A percentile compares a stretch with the other conserved stretches of the same genome.
These are phyloP conservation scores for Ophion ventricosus DNA, from an alignment of 2,888 invertebrate species.

Conservation along the genomic window DNA sequence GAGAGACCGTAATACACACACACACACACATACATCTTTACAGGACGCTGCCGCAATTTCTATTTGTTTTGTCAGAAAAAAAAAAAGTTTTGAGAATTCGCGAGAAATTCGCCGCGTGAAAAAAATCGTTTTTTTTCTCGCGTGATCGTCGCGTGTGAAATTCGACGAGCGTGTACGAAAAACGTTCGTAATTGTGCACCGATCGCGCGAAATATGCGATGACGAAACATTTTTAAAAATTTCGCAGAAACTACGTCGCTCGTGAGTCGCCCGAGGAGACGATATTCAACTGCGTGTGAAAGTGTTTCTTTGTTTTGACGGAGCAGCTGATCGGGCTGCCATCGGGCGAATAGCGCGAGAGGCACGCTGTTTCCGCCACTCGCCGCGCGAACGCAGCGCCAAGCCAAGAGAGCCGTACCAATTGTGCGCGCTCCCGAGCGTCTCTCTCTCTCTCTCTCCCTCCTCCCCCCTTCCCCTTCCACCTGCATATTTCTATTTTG, in stretches of 20 bases:
- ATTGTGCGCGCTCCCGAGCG: background rate
- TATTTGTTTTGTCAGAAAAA: too few relatives aligned
- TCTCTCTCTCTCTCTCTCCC: background rate
- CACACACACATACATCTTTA: too few relatives aligned
- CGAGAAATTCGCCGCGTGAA: too few relatives aligned
- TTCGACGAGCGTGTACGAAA: too few relatives aligned
- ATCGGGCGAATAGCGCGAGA: slow-evolving; percentile 29
- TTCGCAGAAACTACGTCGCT: background rate
- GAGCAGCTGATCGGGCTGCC: slow-evolving; percentile 69
- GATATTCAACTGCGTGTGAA: slow-evolving; percentile 22
- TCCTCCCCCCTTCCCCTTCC: background rate
- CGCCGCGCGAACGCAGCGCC: slow-evolving; percentile 27
- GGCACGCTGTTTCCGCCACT: background rate
- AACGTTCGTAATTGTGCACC: background rate
- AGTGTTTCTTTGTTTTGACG: slow-evolving; percentile 68
- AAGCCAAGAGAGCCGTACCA: background rate
- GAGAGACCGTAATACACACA: background rate
- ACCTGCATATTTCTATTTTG: background rate
- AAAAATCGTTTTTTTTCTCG: background rate
- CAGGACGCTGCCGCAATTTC: too few relatives aligned
- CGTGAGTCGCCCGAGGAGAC: background rate
- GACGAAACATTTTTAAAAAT: background rate
- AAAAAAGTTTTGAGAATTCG: too few relatives aligned
- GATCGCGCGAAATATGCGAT: background rate
- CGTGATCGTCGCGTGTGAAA: background rate